Percentiles rank a stretch among this genome's conserved stretches.
Conservation (phyloP, 2,888 invertebrate species). For the Alloscopus bannaensis region DNA sequence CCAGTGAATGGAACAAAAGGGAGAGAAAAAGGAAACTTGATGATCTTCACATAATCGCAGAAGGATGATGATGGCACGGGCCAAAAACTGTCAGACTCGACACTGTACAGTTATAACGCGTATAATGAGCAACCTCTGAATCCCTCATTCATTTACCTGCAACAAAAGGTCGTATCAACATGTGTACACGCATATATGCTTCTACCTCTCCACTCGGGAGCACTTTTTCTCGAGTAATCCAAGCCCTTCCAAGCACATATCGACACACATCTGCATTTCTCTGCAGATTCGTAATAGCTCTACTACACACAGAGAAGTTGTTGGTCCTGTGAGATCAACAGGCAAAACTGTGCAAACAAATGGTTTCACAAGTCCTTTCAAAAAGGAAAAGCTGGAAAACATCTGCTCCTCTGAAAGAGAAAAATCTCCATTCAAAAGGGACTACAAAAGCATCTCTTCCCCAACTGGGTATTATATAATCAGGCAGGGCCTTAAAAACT, state of each 20-base stretch:
- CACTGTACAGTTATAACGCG: slow-evolving; percentile 39
- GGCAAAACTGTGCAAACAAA: slow-evolving; percentile 33
- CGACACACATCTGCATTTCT: slow-evolving; percentile 52
- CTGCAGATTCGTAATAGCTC: slow-evolving; percentile 38
- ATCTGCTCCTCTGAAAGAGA: slow-evolving; percentile 55
- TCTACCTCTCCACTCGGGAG: background rate
- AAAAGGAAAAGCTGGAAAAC: slow-evolving; percentile 56
- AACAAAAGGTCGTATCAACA: slow-evolving; percentile 38
- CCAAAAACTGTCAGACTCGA: slow-evolving; percentile 47
- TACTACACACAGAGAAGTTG: background rate
- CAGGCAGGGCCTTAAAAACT: slow-evolving; percentile 1
- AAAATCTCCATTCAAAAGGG: slow-evolving; percentile 33
- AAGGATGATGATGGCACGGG: slow-evolving; percentile 57
- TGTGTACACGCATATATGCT: background rate
- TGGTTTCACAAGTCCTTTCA: slow-evolving; percentile 11
- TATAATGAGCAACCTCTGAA: background rate
- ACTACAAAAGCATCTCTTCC: slow-evolving; percentile 1
- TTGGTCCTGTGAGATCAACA: slow-evolving; percentile 41
- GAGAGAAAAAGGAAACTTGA: slow-evolving; percentile 56
- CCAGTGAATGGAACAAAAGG: background rate
- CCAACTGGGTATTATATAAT: slow-evolving; percentile 16
- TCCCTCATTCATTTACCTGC: background rate
- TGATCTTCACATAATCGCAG: slow-evolving; percentile 44
- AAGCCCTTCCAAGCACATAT: background rate
- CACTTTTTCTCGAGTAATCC: background rate